These are phyloP conservation scores for Amazona guildingii DNA, from an alignment of 2,113 vertebrate genomes.

Conservation along the genomic window DNA sequence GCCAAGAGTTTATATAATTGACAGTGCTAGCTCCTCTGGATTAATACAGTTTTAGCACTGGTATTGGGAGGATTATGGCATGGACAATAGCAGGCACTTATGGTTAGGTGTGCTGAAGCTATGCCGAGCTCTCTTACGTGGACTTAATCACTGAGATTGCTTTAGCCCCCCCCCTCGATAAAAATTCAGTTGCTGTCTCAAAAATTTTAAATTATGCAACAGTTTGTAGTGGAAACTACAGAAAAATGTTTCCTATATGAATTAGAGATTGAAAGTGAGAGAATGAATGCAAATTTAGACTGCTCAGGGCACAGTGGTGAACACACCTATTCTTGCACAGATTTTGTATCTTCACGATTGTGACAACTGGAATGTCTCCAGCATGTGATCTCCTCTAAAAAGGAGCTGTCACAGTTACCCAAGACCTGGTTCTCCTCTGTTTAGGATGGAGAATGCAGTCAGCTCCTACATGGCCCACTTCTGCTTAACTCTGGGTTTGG, in stretches of 20 bases:
- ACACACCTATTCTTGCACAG: background rate
- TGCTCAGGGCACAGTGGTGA: background rate
- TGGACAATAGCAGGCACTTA: background rate
- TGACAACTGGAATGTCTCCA: background rate
- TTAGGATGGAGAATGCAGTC: background rate
- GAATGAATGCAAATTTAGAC: background rate
- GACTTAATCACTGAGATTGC: background rate
- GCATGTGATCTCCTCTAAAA: background rate
- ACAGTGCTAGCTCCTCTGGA: background rate
- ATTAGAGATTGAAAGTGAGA: background rate
- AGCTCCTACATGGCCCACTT: background rate
- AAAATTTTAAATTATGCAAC: background rate
- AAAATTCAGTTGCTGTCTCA: background rate
- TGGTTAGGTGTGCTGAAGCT: background rate
- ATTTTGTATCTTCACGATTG: background rate
- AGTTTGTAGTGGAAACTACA: background rate
- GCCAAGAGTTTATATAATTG: conserved; percentile 2
- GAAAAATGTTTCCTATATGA: background rate
- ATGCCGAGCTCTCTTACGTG: fast-evolving
- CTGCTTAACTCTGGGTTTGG: background rate
- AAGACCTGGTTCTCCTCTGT: background rate
- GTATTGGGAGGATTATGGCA: background rate
- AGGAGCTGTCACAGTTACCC: background rate
- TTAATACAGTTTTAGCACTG: background rate
- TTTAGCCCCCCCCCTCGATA: fast-evolving